Conservation (phyloP, 2,888 invertebrate species). For the Tetragonula carbonaria region DNA sequence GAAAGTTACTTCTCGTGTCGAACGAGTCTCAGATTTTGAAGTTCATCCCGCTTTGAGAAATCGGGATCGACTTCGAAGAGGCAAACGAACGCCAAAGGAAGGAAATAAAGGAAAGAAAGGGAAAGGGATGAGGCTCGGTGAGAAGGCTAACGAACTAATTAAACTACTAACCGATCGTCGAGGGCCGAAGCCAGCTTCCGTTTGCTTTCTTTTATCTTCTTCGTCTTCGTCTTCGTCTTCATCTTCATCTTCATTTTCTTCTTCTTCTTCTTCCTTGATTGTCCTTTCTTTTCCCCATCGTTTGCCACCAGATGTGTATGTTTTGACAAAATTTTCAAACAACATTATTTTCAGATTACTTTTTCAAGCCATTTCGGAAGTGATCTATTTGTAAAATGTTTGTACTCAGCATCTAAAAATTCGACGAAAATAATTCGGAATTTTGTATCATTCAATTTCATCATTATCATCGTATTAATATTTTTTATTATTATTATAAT, state of each 20-base stretch:
- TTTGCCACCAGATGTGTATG: not conserved
- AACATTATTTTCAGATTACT: too few species aligned
- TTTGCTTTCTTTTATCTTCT: constrained; percentile 1
- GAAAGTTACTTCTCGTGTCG: too few species aligned
- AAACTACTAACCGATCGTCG: constrained; percentile 56
- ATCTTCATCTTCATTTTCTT: not conserved
- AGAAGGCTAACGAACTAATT: constrained; percentile 69
- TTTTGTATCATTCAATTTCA: too few species aligned
- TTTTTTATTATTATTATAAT: too few species aligned
- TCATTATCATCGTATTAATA: too few species aligned
- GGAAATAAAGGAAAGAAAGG: not conserved
- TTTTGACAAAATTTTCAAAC: too few species aligned
- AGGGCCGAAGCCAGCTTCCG: constrained; percentile 38
- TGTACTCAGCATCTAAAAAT: too few species aligned
- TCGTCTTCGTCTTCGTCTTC: not conserved
- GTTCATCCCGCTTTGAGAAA: not conserved
- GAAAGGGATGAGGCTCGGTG: constrained; percentile 47
- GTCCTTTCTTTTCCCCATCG: not conserved
- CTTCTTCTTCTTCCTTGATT: not conserved
- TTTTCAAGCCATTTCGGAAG: too few species aligned
- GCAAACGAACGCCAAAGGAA: constrained; percentile 5
- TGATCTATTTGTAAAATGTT: too few species aligned
- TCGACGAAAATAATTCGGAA: too few species aligned
- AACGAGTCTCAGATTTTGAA: too few species aligned
- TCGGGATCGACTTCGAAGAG: not conserved